Evolutionary conservation across 2,888 invertebrate species (phyloP).

Genomic region (Gymnosoma rotundatum): DNA sequence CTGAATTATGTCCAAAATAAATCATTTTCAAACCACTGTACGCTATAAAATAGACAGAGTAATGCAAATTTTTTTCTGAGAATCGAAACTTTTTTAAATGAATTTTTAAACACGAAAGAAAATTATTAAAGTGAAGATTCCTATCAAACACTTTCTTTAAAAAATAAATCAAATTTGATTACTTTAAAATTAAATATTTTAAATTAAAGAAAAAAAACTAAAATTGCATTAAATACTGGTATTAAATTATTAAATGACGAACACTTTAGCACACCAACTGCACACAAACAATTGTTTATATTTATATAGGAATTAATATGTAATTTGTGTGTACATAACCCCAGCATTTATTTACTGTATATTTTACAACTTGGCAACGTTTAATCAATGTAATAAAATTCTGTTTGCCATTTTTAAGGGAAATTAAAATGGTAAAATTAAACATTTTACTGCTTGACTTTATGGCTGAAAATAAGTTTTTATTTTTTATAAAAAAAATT

Average conservation of each 20-base stretch:
- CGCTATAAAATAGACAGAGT: too few species aligned
- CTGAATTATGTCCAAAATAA: too few species aligned
- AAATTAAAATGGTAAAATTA: constrained; percentile 37
- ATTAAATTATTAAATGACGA: neutral
- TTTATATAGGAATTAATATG: constrained; percentile 14
- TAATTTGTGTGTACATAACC: constrained; percentile 11
- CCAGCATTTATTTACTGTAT: constrained; percentile 23
- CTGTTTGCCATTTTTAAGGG: constrained; percentile 35
- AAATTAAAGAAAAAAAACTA: neutral
- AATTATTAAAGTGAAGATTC: too few species aligned
- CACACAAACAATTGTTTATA: neutral
- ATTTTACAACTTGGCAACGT: constrained; percentile 29
- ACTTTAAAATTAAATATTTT: too few species aligned
- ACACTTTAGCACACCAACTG: neutral
- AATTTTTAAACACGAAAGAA: too few species aligned
- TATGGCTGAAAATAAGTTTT: neutral
- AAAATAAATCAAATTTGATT: too few species aligned
- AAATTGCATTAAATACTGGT: neutral
- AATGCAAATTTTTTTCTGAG: too few species aligned
- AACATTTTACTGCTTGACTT: constrained; percentile 54
- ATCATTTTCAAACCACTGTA: too few species aligned
- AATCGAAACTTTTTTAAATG: too few species aligned
- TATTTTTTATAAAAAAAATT: neutral
- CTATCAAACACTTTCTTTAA: too few species aligned
- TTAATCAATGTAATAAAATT: constrained; percentile 50